Evolutionary conservation across 2,113 vertebrate genomes (phyloP), one percentile per base, ranked within the genome.

Genomic region (Taurulus bubalis): DNA sequence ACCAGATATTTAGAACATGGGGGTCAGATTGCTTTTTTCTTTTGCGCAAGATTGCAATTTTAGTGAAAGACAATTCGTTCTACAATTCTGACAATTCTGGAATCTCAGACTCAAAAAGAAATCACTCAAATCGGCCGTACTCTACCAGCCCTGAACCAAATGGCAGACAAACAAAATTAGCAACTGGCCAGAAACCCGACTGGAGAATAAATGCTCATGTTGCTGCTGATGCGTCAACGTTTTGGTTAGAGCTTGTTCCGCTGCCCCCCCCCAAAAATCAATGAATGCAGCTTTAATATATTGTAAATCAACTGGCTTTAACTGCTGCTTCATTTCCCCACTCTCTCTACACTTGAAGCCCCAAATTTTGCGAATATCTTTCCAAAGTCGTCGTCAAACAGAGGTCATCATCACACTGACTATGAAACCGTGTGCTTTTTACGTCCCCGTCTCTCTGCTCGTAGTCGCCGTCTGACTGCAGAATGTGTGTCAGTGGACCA

Each of bases 401-500:
- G 16, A 10, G 79, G 69, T 72, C 72, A 68, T 72, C 72, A 68
- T 69, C 71, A 8, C 4, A 8, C 28, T 66, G 60, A 56, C 58
- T 18, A 16, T 28, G 26, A 28, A 22, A 2, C 55, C 28, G 55
- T 15, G 24, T 32, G 2, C 30, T 16, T 45, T 64, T 42, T 16
- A 18, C 36, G 10, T 64, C 28, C 6, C 65, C 24, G 66, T 63
- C 63, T 67, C 68, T 73, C 9, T 69, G 62, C 64, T 83, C 8
- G 1, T 6, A 36, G 69, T 72, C 76, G 9, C 59, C 49, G 36
- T 53, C 5, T 32, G 68, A 30, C 66, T 59, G 73, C 75, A 68
- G 82, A 73, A 93, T 90, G 86, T 94, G 91, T 92, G 90, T 93
- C 92, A 92, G 90, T 93, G 80, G 90, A 91, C 51, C 90, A 84